Evolutionary conservation across 2,113 vertebrate species (phyloP).

Genomic region (Hippocampus guttulatus): DNA sequence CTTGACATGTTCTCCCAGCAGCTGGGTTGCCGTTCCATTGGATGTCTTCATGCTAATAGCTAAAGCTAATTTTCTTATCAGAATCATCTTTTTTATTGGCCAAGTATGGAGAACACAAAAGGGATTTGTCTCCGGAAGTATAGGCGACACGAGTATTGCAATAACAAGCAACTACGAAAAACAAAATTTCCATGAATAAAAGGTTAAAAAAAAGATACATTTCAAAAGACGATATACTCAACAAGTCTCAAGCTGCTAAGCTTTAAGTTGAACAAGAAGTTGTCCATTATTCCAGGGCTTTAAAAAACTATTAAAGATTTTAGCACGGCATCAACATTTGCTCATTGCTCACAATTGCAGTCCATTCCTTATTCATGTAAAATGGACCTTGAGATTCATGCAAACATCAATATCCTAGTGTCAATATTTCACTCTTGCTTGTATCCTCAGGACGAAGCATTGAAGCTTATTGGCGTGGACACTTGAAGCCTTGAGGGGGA

Average conservation of each 20-base stretch:
- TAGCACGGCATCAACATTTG: no score
- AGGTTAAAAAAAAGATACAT: no score
- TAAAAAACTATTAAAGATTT: no score
- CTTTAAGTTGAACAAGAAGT: not conserved
- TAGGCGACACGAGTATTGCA: no score
- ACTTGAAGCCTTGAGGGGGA: conserved; percentile 45
- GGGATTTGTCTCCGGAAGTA: no score
- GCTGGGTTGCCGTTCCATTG: conserved; percentile 53
- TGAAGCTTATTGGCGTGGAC: conserved; percentile 58
- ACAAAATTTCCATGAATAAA: no score
- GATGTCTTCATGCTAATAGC: not conserved
- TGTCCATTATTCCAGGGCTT: no score
- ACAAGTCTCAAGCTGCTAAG: not conserved
- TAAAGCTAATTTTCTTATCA: not conserved
- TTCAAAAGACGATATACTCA: no score
- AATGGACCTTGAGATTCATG: not conserved
- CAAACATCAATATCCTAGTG: conserved; percentile 5
- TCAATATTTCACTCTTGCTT: conserved; percentile 37
- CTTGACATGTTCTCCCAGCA: conserved; percentile 64
- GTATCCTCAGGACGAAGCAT: conserved; percentile 28
- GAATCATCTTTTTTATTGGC: no score
- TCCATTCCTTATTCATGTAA: not conserved
- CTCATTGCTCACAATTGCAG: not conserved
- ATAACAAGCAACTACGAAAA: no score
- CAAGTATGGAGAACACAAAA: no score